These are phyloP conservation scores for Anguilla japonica DNA, from an alignment of 2,113 vertebrate species.

Conservation along the genomic window DNA sequence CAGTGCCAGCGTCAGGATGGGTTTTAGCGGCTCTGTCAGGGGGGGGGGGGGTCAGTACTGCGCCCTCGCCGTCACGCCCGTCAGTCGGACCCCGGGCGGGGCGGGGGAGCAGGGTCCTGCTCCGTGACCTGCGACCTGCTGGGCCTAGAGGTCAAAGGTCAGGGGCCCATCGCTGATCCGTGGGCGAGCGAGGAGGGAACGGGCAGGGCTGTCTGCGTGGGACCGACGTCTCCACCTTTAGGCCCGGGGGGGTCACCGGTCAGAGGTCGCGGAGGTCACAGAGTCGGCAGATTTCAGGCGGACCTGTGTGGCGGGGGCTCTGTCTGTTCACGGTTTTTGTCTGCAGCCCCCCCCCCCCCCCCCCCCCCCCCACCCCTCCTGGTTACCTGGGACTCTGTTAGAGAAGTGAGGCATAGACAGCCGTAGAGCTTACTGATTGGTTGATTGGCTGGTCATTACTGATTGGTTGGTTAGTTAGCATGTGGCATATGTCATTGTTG, in stretches of 20 bases:
- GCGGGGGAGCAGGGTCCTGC: slow-evolving; percentile 39
- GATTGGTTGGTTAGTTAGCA: not conserved
- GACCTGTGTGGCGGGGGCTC: too few species aligned
- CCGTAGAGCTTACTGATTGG: not conserved
- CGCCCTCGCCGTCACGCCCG: slow-evolving; percentile 57
- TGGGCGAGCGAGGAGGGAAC: slow-evolving; percentile 31
- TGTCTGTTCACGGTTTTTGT: not conserved
- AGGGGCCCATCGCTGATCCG: slow-evolving; percentile 35
- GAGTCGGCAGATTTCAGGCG: too few species aligned
- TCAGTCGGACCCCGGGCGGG: slow-evolving; percentile 60
- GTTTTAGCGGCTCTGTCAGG: slow-evolving; percentile 44
- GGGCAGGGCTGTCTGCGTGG: not conserved
- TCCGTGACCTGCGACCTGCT: slow-evolving; percentile 54
- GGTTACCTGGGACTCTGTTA: too few species aligned
- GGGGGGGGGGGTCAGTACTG: slow-evolving; percentile 47
- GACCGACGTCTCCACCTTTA: too few species aligned
- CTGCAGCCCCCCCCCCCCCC: too few species aligned
- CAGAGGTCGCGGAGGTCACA: too few species aligned
- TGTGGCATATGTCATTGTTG: not conserved
- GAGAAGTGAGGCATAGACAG: too few species aligned
- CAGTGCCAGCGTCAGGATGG: slow-evolving; percentile 46
- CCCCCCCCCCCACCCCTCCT: too few species aligned
- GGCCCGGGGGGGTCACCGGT: too few species aligned
- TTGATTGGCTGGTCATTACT: too few species aligned
- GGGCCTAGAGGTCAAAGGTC: slow-evolving; percentile 45